phyloP scores from a whole-genome alignment of 1,140 invertebrate genomes.

The Galendromus occidentalis region DNA sequence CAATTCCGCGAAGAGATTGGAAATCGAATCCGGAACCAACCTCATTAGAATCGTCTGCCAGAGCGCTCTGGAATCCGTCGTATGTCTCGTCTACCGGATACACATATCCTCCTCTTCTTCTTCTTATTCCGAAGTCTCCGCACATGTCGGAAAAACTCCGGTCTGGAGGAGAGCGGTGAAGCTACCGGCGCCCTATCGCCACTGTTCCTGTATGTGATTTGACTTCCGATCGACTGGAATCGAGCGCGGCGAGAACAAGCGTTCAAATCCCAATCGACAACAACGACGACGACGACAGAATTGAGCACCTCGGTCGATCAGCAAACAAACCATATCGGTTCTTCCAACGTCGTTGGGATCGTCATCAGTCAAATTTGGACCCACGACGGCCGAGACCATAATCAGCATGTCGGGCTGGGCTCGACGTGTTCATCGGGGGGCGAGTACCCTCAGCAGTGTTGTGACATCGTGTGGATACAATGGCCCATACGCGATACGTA shows the following conservation, averaged over 20 bases:
- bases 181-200: too few relatives aligned
- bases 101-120: too few relatives aligned
- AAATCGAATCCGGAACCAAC: too few relatives aligned
- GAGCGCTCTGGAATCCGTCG: too few relatives aligned
- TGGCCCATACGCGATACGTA: constrained; percentile 49
- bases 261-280: neutral
- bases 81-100: too few relatives aligned
- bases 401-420: constrained; percentile 61
- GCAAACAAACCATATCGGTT: neutral
- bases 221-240: too few relatives aligned
- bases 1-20: too few relatives aligned
- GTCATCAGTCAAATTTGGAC: neutral
- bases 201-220: too few relatives aligned
- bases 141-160: too few relatives aligned
- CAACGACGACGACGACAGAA: constrained; percentile 1
- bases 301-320: neutral
- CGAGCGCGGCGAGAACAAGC: neutral
- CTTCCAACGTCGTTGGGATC: neutral
- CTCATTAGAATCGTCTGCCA: too few relatives aligned
- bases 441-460: constrained; percentile 64
- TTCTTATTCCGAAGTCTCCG: too few relatives aligned
- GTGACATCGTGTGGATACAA: constrained; percentile 56
- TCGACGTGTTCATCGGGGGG: constrained; percentile 63
- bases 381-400: neutral
- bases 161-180: too few relatives aligned